These are phyloP conservation scores for Globodera ellingtonae DNA, from an alignment of 1,140 invertebrate genomes.

Conservation along the genomic window DNA sequence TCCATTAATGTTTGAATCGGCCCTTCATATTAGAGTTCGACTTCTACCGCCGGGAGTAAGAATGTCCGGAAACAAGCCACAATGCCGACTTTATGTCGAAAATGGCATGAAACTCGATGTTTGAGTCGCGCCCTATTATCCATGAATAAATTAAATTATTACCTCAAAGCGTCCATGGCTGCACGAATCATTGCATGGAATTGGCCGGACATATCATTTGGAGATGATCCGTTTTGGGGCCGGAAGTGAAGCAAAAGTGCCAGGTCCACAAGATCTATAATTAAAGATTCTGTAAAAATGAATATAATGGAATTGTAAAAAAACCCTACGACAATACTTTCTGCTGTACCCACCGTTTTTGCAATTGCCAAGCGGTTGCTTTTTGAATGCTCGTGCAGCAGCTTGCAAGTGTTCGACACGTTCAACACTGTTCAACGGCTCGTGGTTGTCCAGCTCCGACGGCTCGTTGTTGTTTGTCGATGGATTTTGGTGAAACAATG, in stretches of 20 bases:
- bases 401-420: constrained; percentile 36
- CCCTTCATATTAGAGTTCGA: constrained; percentile 16
- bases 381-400: constrained; percentile 32
- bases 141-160: neutral
- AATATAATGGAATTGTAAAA: no score
- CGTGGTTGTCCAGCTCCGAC: constrained; percentile 23
- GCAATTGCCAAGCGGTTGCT: neutral
- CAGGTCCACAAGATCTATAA: constrained; percentile 33
- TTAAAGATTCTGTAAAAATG: no score
- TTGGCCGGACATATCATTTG: constrained; percentile 14
- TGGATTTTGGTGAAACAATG: neutral
- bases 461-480: constrained; percentile 1
- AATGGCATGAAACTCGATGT: no score
- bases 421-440: constrained; percentile 36
- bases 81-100: no score
- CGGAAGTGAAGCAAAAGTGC: constrained; percentile 20
- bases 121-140: no score
- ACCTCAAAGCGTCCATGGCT: constrained; percentile 24
- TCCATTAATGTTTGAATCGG: neutral
- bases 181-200: constrained; percentile 22
- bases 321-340: neutral
- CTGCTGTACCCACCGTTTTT: constrained; percentile 8
- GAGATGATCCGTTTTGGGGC: neutral
- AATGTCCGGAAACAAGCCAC: no score
- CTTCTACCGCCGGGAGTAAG: constrained; percentile 15